Evolutionary conservation across 2,113 vertebrate species (phyloP).

Genomic region (Poeciliopsis occidentalis): DNA sequence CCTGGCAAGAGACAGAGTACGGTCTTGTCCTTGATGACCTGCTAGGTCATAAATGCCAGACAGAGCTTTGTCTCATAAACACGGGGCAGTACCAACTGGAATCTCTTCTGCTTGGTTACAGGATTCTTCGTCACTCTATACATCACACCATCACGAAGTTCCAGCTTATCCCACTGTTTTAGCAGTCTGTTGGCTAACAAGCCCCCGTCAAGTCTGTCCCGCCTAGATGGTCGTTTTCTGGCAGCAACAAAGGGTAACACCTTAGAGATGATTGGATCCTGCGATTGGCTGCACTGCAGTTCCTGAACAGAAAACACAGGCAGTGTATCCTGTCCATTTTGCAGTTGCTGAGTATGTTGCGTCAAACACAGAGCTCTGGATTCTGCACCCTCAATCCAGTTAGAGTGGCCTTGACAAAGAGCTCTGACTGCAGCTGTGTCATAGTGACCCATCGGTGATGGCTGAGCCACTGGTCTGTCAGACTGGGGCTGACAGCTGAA

Average conservation of each 20-base stretch:
- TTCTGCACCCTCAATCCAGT: background rate
- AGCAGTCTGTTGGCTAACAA: background rate
- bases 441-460: background rate
- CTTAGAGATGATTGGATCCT: background rate
- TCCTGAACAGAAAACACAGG: background rate
- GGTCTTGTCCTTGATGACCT: slow-evolving; percentile 1
- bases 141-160: background rate
- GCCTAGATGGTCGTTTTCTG: background rate
- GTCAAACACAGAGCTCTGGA: background rate
- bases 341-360: background rate
- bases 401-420: background rate
- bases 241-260: background rate
- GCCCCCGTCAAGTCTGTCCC: background rate
- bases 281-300: background rate
- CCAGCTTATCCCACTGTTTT: slow-evolving; percentile 4
- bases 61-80: background rate
- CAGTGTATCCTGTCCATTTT: background rate
- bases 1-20: background rate
- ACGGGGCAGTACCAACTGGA: background rate
- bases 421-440: background rate
- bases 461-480: background rate
- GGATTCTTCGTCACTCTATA: background rate
- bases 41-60: background rate
- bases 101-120: background rate
- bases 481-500: background rate